phyloP scores from a whole-genome alignment of 2,113 vertebrate species.

The Ciconia boyciana region DNA sequence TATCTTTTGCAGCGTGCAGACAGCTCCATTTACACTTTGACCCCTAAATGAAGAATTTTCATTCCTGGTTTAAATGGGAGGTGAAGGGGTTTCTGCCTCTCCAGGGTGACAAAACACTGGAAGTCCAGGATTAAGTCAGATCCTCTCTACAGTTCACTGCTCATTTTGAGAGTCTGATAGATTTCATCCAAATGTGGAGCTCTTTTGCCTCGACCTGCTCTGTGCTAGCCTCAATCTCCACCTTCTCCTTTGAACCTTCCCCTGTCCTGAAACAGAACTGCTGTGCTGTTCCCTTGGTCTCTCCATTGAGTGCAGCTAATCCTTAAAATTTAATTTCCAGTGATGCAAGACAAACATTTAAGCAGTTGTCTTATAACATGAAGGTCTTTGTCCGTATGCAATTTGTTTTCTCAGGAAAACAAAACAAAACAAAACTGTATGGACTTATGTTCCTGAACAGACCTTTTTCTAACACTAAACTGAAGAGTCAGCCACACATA shows the following conservation, averaged over 20 bases:
- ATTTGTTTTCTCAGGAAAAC: not conserved
- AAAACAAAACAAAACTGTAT: not conserved
- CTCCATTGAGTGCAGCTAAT: not conserved
- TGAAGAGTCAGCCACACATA: not conserved
- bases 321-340: not conserved
- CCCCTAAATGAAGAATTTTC: not conserved
- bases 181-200: not conserved
- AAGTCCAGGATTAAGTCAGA: not conserved
- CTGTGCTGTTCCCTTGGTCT: not conserved
- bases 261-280: not conserved
- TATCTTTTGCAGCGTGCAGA: not conserved
- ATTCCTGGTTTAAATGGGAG: not conserved
- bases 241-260: not conserved
- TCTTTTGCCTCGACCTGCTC: rapidly evolving
- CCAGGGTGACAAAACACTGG: not conserved
- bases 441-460: not conserved
- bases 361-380: rapidly evolving
- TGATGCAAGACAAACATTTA: not conserved
- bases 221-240: not conserved
- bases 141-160: not conserved
- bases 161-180: not conserved
- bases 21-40: not conserved
- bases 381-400: not conserved
- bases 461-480: not conserved
- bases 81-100: rapidly evolving